phyloP scores from a whole-genome alignment of 2,797 vertebrate genomes.

The Triplophysa yarkandensis region DNA sequence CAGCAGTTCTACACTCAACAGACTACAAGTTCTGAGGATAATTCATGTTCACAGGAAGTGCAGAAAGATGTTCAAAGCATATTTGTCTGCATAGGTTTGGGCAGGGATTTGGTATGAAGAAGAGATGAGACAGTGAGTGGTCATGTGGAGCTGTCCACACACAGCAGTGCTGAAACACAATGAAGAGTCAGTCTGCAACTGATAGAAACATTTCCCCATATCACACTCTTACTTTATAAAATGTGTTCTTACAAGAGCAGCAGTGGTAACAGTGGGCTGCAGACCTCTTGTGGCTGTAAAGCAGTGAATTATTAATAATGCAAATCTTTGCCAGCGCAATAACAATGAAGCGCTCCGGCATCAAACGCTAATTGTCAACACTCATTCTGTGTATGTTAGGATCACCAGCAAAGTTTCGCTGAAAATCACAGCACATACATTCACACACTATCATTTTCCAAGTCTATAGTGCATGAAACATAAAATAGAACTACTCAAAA shows the following conservation, averaged over 20 bases:
- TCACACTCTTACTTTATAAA: background rate
- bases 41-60: too few relatives aligned
- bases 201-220: background rate
- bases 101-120: too few relatives aligned
- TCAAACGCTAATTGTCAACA: slow-evolving; percentile 20
- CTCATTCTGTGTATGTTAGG: background rate
- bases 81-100: too few relatives aligned
- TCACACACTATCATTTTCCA: background rate
- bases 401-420: slow-evolving; percentile 9
- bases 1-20: too few relatives aligned
- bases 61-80: too few relatives aligned
- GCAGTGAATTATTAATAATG: slow-evolving; percentile 40
- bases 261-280: slow-evolving; percentile 15
- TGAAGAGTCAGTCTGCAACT: background rate
- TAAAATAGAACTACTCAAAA: background rate
- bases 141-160: slow-evolving; percentile 58
- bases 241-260: background rate
- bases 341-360: slow-evolving; percentile 26
- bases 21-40: too few relatives aligned
- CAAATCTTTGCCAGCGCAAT: slow-evolving; percentile 33
- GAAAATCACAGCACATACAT: background rate
- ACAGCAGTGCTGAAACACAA: slow-evolving; percentile 57
- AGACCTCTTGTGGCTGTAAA: background rate
- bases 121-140: too few relatives aligned
- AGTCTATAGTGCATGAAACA: background rate